Conservation (phyloP, 2,888 invertebrate species). For the Trilocha varians region DNA sequence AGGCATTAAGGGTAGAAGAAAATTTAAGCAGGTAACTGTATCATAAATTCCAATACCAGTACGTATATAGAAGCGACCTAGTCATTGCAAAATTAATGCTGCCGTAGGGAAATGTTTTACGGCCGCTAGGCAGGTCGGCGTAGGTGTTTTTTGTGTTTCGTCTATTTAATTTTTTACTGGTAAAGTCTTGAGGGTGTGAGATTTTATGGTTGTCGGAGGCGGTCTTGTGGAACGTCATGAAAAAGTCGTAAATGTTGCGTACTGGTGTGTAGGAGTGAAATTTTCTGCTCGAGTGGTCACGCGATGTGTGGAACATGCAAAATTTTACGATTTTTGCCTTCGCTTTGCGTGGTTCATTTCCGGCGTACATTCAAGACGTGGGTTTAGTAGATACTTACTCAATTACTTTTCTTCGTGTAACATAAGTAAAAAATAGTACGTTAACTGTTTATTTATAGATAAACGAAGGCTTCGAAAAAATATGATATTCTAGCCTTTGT, state of each 20-base stretch:
- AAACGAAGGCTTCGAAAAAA: too few species aligned
- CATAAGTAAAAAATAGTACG: too few species aligned
- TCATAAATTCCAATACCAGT: slow-evolving; percentile 25
- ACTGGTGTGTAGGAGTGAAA: slow-evolving; percentile 49
- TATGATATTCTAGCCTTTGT: too few species aligned
- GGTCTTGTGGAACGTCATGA: slow-evolving; percentile 50
- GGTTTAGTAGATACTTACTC: background rate
- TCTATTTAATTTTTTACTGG: slow-evolving; percentile 29
- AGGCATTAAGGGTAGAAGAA: slow-evolving; percentile 9
- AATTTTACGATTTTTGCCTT: slow-evolving; percentile 49
- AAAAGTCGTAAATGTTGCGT: slow-evolving; percentile 63
- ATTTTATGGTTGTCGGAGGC: slow-evolving; percentile 49
- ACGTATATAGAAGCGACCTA: slow-evolving; percentile 14
- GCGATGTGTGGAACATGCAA: slow-evolving; percentile 49
- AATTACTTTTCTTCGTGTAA: background rate
- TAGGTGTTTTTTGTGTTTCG: background rate
- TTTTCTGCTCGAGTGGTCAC: slow-evolving; percentile 49
- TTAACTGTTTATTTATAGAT: too few species aligned
- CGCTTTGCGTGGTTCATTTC: slow-evolving; percentile 25
- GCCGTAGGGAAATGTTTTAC: slow-evolving; percentile 24
- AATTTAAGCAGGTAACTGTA: slow-evolving; percentile 20
- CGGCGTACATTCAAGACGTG: slow-evolving; percentile 3
- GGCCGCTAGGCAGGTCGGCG: slow-evolving; percentile 2
- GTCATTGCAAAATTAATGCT: slow-evolving; percentile 26
- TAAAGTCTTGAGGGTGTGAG: slow-evolving; percentile 30